Percentiles rank a stretch among this genome's conserved stretches.
phyloP scores from a whole-genome alignment of 2,113 vertebrate genomes.

The Microtus montanus region DNA sequence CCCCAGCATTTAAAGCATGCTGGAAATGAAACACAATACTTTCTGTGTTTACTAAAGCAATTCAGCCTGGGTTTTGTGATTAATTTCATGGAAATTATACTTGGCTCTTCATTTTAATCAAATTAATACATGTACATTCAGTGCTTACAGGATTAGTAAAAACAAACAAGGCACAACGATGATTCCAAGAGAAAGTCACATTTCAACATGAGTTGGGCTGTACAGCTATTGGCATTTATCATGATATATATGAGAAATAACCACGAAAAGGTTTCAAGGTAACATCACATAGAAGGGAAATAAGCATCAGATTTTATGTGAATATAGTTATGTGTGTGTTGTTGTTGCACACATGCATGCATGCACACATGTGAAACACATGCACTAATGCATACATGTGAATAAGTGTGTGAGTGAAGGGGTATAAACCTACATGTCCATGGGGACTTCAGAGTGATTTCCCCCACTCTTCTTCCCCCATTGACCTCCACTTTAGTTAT shows the following conservation, averaged over 20 bases:
- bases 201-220: not conserved
- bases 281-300: not conserved
- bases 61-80: not conserved
- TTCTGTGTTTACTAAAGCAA: not conserved
- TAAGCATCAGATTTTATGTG: not conserved
- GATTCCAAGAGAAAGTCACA: not conserved
- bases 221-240: not conserved
- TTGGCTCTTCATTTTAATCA: constrained; percentile 28
- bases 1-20: not conserved
- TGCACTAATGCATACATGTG: not conserved
- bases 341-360: not conserved
- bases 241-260: not conserved
- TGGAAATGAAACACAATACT: not conserved
- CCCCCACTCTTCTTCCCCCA: not conserved
- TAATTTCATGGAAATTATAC: not conserved
- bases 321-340: not conserved
- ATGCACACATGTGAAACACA: not conserved
- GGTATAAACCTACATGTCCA: not conserved
- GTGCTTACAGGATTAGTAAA: constrained; percentile 8
- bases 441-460: not conserved
- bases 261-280: not conserved
- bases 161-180: not conserved
- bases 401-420: not conserved
- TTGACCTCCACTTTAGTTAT: not conserved
- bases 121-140: not conserved